Evolutionary conservation across 2,888 invertebrate species (phyloP), one percentile per base, ranked within the genome.

Genomic region (Drosophila borealis): DNA sequence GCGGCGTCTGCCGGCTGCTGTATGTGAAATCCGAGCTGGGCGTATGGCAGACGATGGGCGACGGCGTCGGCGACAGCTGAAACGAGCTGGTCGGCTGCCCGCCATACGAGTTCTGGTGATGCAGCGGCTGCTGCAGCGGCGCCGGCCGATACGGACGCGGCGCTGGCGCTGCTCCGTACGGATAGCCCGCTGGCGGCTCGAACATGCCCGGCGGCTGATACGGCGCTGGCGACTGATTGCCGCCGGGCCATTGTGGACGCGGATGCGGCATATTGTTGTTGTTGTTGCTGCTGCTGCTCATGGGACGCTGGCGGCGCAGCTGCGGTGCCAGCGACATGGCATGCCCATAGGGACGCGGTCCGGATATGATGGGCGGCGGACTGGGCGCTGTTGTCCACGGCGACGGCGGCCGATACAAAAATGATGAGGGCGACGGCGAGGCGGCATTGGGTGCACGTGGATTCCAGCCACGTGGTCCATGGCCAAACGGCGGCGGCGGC

Each of bases 321-420:
- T 81, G 87, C 3, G 87, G 93, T 13, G 88, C 87, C 54, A 95
- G 93, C n/a, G 93, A 93, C 91, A 93, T 92, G 42, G 93, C 92
- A 70, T 91, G 93, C 36, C 78, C 81, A 59, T 85, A 89, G 21
- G 92, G 86, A 75, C 94, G 93, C 21, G 94, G 94, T 49, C 94
- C 94, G 51, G 95, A 94, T 82, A 95, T 94, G 70, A 95, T 94
- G 4, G 95, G 95, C n/a, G 95, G 95, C 1, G 96, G 95, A 78
- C 96, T 95, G 1, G 96, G 95, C 9, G 95, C 92, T 29, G 92
- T 87, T 49, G 82, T 91, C 94, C 96, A 96, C 51, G 96, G 96
- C 39, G 96, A 96, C 13, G 95, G 95, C 36, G 96, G 95, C 37
- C 96, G 94, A 92, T 95, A 96, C 86, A 95, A 94, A 74, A 95